Conservation (phyloP, 2,888 invertebrate genomes). For the Baccha elongata region DNA sequence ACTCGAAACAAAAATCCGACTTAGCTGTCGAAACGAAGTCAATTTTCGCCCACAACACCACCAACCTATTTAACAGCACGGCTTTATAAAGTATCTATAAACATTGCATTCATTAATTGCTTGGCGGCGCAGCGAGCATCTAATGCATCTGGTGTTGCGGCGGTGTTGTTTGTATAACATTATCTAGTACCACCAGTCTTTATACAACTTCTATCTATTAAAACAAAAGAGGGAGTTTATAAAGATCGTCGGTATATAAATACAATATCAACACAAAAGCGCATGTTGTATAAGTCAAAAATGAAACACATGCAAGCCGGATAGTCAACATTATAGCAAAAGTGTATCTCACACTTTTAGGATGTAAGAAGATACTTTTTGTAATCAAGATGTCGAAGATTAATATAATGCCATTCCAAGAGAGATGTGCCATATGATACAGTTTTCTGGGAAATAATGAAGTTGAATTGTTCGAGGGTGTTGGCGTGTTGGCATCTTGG, state of each 20-base stretch:
- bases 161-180: constrained; percentile 21
- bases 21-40: constrained; percentile 3
- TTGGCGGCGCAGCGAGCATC: background rate
- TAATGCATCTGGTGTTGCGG: constrained; percentile 3
- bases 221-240: constrained; percentile 20
- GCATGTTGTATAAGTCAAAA: constrained; percentile 11
- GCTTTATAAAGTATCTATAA: constrained; percentile 17
- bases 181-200: constrained; percentile 22
- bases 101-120: constrained; percentile 36
- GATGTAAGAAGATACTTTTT: constrained; percentile 63
- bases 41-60: constrained; percentile 19
- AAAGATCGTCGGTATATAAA: constrained; percentile 8
- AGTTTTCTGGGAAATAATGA: constrained; percentile 42
- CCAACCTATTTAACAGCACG: background rate
- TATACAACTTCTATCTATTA: background rate
- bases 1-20: background rate
- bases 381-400: constrained; percentile 67
- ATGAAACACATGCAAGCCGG: constrained; percentile 7
- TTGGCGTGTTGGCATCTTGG: background rate
- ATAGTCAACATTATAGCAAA: background rate
- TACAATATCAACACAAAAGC: constrained; percentile 17
- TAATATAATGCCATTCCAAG: constrained; percentile 54
- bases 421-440: constrained; percentile 58
- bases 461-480: constrained; percentile 33
- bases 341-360: constrained; percentile 31